Conservation (phyloP, 2,797 vertebrate genomes). For the Lutjanus campechanus region DNA sequence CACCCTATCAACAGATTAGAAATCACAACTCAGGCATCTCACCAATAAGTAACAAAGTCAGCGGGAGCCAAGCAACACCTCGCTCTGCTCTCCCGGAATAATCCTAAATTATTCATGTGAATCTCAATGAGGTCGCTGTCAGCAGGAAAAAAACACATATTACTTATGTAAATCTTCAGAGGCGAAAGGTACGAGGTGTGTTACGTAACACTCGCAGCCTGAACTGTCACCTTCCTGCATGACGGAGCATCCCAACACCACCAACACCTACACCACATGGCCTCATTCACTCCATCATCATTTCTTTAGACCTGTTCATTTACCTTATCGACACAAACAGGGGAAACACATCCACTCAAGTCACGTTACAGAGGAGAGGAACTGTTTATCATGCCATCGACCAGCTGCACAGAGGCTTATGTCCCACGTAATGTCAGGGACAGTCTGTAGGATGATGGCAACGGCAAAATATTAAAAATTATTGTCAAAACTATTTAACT, state of each 20-base stretch:
- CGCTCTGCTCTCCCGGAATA: conserved; percentile 54
- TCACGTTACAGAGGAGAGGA: neutral
- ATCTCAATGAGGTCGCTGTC: conserved; percentile 56
- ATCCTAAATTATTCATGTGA: conserved; percentile 75
- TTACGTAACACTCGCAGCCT: conserved; percentile 68
- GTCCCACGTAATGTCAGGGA: neutral
- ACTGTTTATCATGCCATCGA: neutral
- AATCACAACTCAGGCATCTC: conserved; percentile 26
- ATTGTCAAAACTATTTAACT: neutral
- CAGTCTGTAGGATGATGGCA: neutral
- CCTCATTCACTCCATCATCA: conserved; percentile 77
- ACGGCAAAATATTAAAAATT: too few relatives aligned
- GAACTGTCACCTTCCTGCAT: conserved; percentile 45
- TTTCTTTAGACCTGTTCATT: conserved; percentile 16
- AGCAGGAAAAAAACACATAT: conserved; percentile 62
- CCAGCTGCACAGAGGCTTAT: neutral
- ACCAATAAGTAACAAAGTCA: conserved; percentile 48
- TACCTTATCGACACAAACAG: neutral
- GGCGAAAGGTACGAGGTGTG: conserved; percentile 58
- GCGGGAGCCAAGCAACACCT: conserved; percentile 45
- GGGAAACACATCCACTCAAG: neutral
- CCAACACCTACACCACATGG: conserved; percentile 24
- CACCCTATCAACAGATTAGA: conserved; percentile 40
- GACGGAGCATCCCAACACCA: conserved; percentile 35
- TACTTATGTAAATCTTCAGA: conserved; percentile 74